These are phyloP conservation scores for Tupaia chinensis DNA, from an alignment of 2,113 vertebrate species.

Conservation along the genomic window DNA sequence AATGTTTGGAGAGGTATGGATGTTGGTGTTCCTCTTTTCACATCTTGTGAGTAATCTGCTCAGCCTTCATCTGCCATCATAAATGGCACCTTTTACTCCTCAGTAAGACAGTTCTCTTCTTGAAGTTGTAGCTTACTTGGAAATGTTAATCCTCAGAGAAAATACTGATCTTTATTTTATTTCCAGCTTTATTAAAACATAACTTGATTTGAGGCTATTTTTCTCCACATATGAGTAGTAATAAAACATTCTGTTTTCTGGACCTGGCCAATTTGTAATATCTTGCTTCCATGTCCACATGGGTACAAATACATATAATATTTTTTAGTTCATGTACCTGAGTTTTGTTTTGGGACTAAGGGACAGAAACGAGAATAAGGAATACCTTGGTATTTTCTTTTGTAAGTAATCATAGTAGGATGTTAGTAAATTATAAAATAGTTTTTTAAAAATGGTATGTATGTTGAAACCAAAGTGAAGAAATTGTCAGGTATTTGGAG, in stretches of 20 bases:
- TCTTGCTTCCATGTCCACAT: background rate
- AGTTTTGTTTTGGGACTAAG: constrained; percentile 47
- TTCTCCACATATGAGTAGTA: background rate
- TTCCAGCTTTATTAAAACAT: constrained; percentile 44
- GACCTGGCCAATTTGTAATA: background rate
- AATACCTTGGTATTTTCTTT: constrained; percentile 12
- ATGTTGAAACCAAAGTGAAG: constrained; percentile 36
- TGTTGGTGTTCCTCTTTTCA: background rate
- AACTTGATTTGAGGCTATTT: background rate
- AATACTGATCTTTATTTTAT: constrained; percentile 35
- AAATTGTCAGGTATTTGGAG: constrained; percentile 7
- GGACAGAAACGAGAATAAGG: background rate
- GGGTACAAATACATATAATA: background rate
- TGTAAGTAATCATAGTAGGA: background rate
- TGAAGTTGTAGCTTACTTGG: background rate
- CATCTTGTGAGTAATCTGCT: background rate
- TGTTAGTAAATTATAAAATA: background rate
- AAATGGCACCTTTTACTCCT: background rate
- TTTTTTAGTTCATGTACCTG: background rate
- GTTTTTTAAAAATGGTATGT: background rate
- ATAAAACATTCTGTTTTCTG: constrained; percentile 5
- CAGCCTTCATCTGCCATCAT: background rate
- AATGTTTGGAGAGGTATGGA: background rate
- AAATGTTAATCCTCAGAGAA: constrained; percentile 27
- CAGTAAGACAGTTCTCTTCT: background rate